Evolutionary conservation across 2,113 vertebrate species (phyloP).

Genomic region (Argyrosomus japonicus): DNA sequence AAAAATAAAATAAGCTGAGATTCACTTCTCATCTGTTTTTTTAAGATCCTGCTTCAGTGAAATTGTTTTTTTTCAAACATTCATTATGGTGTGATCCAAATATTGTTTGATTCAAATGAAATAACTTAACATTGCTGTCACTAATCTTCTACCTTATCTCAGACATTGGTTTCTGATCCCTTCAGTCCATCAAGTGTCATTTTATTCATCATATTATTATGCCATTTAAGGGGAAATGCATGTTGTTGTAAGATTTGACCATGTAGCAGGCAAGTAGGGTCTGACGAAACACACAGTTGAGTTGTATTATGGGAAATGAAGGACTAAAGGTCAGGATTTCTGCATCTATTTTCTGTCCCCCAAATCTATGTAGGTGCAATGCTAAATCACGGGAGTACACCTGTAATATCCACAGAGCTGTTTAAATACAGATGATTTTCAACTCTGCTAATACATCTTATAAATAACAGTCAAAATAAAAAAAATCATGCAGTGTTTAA

Average conservation of each 20-base stretch:
- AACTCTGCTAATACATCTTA: background rate
- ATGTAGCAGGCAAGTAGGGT: too few species aligned
- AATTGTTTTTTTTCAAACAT: background rate
- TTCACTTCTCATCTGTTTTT: conserved; percentile 8
- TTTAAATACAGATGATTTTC: background rate
- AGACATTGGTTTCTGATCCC: background rate
- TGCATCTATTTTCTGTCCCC: background rate
- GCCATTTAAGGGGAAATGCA: background rate
- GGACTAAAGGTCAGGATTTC: background rate
- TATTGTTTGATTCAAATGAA: background rate
- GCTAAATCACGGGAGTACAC: background rate
- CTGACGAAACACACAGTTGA: background rate
- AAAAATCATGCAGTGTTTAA: background rate
- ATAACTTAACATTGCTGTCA: background rate
- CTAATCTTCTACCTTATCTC: background rate
- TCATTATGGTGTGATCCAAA: background rate
- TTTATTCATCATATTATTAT: background rate
- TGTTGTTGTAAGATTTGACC: too few species aligned
- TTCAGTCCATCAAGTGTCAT: background rate
- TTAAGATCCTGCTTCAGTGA: background rate
- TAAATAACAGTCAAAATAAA: background rate
- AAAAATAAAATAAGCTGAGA: background rate
- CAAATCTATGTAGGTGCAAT: background rate
- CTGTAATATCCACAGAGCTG: background rate
- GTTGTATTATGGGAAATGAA: background rate